Evolutionary conservation across 1,140 invertebrate genomes (phyloP), one percentile per base, ranked within the genome.

Genomic region (Nasonia longicornis): DNA sequence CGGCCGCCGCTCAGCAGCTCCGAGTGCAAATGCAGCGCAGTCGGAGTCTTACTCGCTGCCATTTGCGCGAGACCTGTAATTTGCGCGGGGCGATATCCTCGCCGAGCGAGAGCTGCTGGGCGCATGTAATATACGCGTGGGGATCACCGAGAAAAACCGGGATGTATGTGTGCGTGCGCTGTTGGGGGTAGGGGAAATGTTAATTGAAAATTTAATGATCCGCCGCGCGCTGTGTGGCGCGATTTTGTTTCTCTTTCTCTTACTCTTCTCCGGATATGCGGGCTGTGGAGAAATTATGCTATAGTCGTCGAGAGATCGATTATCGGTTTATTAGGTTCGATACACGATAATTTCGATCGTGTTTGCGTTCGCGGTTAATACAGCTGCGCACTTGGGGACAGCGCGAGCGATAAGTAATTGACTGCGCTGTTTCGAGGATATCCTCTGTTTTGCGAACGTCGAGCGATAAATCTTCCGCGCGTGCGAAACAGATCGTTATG

Each of bases 131-230:
- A 58, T 58, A 58, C 52, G 16, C 16, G 52, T 0, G 14, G 48
- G 26, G 52, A 58, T 11, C 66, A 35, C 20, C 48, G 14, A 3
- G 77, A 52, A 70, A 70, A 70, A 78, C 29, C 26, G 4, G 20
- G 14, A 6, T 35, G 31, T 35, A 35, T 35, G 4, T 35, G 31
- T 35, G 52, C 63, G 29, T 35, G 14, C 52, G 29, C 52, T 10
- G 29, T 22, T 38, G 14, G 52, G 14, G 52, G 26, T 8, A 73
- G 14, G 35, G 22, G 58, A 72, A 77, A 69, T 77, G 63, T 69
- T 77, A 77, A 77, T 77, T 77, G 76, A 77, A 77, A 77, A 52
- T 69, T 67, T 77, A 77, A 77, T 77, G 76, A 69, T 76, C 31
- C 52, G 52, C 29, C 48, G 20, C 38, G 20, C 52, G 52, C 52